phyloP scores from a whole-genome alignment of 1,140 invertebrate species.

The Diuraphis noxia region DNA sequence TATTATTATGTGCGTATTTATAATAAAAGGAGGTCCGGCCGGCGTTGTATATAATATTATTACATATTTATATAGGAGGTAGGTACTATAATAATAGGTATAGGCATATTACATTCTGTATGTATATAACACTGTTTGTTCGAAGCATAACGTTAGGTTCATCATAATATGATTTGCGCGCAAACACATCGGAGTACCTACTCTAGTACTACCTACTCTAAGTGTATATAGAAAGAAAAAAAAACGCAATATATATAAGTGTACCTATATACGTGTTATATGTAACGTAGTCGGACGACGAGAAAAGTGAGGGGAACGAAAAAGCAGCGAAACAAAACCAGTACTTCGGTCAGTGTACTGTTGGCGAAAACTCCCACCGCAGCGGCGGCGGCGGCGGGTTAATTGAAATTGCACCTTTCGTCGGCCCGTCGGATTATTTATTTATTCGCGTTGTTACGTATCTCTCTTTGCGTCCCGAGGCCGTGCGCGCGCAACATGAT shows the following conservation, averaged over 20 bases:
- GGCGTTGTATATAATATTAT: too few relatives aligned
- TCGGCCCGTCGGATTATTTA: slow-evolving; percentile 42
- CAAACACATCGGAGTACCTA: neutral
- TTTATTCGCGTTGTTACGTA: slow-evolving; percentile 31
- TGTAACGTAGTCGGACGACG: too few relatives aligned
- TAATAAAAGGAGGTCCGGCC: neutral
- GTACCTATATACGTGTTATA: too few relatives aligned
- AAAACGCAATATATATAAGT: neutral
- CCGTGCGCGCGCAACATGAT: neutral
- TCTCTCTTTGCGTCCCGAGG: neutral
- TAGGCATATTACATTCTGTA: too few relatives aligned
- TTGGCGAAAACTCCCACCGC: slow-evolving; percentile 34
- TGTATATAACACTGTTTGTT: neutral
- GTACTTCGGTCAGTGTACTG: slow-evolving; percentile 19
- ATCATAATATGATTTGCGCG: neutral
- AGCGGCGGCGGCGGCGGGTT: neutral
- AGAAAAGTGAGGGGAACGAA: neutral
- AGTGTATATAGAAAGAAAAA: neutral
- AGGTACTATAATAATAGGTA: too few relatives aligned
- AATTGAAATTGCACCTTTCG: slow-evolving; percentile 53
- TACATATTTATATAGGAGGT: too few relatives aligned
- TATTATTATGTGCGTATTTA: neutral
- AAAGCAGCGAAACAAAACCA: neutral
- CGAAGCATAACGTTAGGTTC: neutral
- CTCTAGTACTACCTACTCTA: too few relatives aligned